Evolutionary conservation across 2,888 invertebrate species (phyloP), one percentile per base, ranked within the genome.

Genomic region (Saturnia japonica): DNA sequence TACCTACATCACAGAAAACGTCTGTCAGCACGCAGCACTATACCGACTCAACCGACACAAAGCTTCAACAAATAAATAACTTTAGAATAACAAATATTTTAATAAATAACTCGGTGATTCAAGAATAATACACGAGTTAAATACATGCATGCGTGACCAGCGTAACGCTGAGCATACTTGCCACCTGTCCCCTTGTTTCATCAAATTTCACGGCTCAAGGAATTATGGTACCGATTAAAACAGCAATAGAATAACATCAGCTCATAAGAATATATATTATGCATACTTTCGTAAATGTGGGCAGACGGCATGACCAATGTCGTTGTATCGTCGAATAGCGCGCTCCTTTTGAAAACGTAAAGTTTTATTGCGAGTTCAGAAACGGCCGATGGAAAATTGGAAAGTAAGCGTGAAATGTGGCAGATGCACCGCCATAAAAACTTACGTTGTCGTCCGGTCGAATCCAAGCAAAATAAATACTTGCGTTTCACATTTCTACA

Each of bases 51-150:
- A 47, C 47, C n/a, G 54, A 74, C 85, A 89, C 91, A 93, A 92
- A 93, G 91, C 85, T 83, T 84, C 84, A 91, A 93, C 93, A 92
- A 93, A 93, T 93, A 93, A 93, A 93, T 93, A 92, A 91, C 86
- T 82, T 85, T 87, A 83, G 88, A 91, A 93, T 92, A 92, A 93
- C 94, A 93, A 94, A 94, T 93, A 94, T 93, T 93, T 93, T 93
- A 93, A 92, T 93, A 93, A 93, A 89, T 91, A 91, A 86, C 89
- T 83, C 88, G 88, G 88, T 91, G 90, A 91, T 91, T 90, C 88
- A 89, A 89, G 85, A 87, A 88, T 88, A 87, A 86, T 88, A 85
- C 85, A 28, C 25, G 47, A 70, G 68, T 47, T 60, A 43, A 84
- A 83, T 85, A 88, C 88, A 87, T 88, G 90, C 85, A 83, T 85